Evolutionary conservation across 2,113 vertebrate species (phyloP), one percentile per base, ranked within the genome.

Genomic region (Dinomys branickii): DNA sequence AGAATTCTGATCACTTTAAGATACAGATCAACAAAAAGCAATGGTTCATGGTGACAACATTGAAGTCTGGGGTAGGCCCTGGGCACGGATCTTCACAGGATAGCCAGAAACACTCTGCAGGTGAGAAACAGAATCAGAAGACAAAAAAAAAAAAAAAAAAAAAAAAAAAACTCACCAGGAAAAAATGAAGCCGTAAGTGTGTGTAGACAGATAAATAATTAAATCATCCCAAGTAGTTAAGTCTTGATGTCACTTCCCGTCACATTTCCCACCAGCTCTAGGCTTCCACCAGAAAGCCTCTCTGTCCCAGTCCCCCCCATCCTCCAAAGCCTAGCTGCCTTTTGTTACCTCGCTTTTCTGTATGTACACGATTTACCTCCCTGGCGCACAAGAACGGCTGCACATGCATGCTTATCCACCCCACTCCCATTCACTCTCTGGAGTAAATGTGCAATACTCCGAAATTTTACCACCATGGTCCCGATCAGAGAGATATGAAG

Each of bases 151-250:
- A 78, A 61, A 4, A 61, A 58, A 67, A 93, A 77, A 73, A 56
- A 90, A 58, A 67, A 93, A 77, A 73, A 56, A 90, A n/a, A n/a
- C n/a, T n/a, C n/a, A n/a, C n/a, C n/a, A n/a, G n/a, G 65, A 67
- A 93, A 77, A 73, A 56, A 90, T 20, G 28, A 59, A 35, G 20
- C 28, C 52, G 3, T 71, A 5, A 28, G 41, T 4, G 4, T 28
- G 12, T 75, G 24, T 6, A 47, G 73, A n/a, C n/a, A n/a, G n/a
- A 77, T 30, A 77, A 22, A 63, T 63, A 63, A 9, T 9, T 30
- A 30, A 41, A 63, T 44, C 50, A 35, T 22, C 12, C 7, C 54
- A 24, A 63, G 87, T 12, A 30, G 28, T 61, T 75, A 71, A 35
- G 2, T 83, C 47, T 16, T 69, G 22, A 7, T 8, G 59, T 38